These are phyloP conservation scores for Tenrec ecaudatus DNA, from an alignment of 2,113 vertebrate genomes.

Conservation along the genomic window DNA sequence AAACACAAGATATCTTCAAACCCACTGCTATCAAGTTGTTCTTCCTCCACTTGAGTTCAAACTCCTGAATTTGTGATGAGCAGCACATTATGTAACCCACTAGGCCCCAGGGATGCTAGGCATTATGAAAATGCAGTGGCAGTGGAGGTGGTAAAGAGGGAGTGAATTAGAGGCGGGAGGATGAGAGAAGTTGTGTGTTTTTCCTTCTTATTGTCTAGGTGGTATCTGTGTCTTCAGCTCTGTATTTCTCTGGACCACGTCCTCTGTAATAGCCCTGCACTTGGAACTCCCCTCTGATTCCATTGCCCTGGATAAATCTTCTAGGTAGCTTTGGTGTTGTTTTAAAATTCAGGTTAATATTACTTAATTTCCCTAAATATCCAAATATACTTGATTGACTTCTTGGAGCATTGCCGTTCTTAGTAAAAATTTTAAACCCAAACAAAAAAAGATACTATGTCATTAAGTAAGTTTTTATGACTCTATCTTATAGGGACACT, in stretches of 20 bases:
- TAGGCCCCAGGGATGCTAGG: too few species aligned
- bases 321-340: not conserved
- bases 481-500: too few species aligned
- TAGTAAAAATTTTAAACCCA: not conserved
- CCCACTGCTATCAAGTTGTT: too few species aligned
- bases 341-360: not conserved
- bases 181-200: not conserved
- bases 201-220: not conserved
- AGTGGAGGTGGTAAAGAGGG: not conserved
- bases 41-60: too few species aligned
- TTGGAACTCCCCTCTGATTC: not conserved
- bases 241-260: not conserved
- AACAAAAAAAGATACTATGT: not conserved
- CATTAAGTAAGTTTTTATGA: not conserved
- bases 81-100: too few species aligned
- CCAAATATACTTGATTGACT: not conserved
- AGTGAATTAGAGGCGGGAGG: not conserved
- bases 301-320: not conserved
- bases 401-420: not conserved
- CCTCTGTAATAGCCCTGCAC: not conserved
- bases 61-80: too few species aligned
- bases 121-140: too few species aligned
- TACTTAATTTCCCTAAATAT: not conserved
- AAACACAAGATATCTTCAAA: too few species aligned
- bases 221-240: not conserved